phyloP scores from a whole-genome alignment of 2,888 invertebrate genomes.

The Cotesia congregata region DNA sequence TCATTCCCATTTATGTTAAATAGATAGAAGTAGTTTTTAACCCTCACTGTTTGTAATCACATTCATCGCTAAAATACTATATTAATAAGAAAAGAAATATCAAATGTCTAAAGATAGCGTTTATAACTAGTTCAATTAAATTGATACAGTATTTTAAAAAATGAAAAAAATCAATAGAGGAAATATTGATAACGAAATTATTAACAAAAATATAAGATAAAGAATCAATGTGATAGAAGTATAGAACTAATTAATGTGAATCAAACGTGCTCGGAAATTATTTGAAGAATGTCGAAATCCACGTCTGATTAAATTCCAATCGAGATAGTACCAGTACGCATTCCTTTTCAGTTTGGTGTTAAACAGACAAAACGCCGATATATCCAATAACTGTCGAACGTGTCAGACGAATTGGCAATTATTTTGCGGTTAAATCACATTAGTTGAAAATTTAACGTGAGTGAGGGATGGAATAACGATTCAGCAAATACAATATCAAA shows the following conservation, averaged over 20 bases:
- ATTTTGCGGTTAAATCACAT: slow-evolving; percentile 23
- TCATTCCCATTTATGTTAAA: too few relatives aligned
- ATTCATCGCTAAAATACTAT: too few relatives aligned
- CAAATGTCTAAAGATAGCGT: too few relatives aligned
- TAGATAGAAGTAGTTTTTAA: too few relatives aligned
- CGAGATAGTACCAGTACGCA: background rate
- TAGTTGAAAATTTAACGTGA: slow-evolving; percentile 22
- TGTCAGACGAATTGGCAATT: slow-evolving; percentile 14
- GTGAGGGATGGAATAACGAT: background rate
- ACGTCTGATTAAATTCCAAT: slow-evolving; percentile 15
- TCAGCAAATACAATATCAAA: background rate
- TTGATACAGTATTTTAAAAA: too few relatives aligned
- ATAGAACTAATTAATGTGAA: background rate
- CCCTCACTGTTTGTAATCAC: too few relatives aligned
- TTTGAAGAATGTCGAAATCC: slow-evolving; percentile 7
- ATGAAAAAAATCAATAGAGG: background rate
- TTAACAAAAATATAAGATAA: background rate
- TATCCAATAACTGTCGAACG: slow-evolving; percentile 26
- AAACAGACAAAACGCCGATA: slow-evolving; percentile 12
- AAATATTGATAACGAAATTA: background rate
- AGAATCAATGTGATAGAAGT: background rate
- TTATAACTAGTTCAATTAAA: too few relatives aligned
- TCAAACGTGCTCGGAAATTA: slow-evolving; percentile 11
- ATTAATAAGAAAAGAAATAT: too few relatives aligned
- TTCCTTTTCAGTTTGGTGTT: background rate